A percentile compares a stretch with the other conserved stretches of the same genome.
phyloP scores from a whole-genome alignment of 2,888 invertebrate genomes.

The Doris montereyensis region DNA sequence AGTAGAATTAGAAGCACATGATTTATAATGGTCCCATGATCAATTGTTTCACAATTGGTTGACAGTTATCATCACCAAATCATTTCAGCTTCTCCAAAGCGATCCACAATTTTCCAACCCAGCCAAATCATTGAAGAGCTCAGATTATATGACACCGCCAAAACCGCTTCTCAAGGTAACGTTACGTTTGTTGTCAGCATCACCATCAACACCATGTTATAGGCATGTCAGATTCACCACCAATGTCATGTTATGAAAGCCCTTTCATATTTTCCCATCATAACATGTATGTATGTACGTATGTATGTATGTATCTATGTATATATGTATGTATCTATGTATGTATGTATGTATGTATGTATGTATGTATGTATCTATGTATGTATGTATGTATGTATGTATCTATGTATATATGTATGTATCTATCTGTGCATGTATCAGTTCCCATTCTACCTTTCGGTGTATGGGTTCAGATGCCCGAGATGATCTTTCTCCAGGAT shows the following conservation, averaged over 20 bases:
- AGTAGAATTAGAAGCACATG: no score
- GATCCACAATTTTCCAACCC: conserved; percentile 53
- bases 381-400: not conserved
- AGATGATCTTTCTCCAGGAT: no score
- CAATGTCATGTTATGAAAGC: no score
- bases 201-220: no score
- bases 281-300: not conserved
- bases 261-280: not conserved
- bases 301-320: not conserved
- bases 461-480: no score
- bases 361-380: not conserved
- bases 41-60: no score
- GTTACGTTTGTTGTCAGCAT: no score
- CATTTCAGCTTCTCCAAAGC: conserved; percentile 56
- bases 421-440: not conserved
- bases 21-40: no score
- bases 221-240: no score
- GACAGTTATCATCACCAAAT: no score
- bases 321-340: not conserved
- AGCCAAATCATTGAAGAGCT: conserved; percentile 49
- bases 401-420: not conserved
- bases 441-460: no score
- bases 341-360: not conserved
- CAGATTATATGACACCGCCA: conserved; percentile 49
- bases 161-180: conserved; percentile 17